Conservation (phyloP, 1,140 invertebrate genomes). For the Cyphomyrmex costatus region DNA sequence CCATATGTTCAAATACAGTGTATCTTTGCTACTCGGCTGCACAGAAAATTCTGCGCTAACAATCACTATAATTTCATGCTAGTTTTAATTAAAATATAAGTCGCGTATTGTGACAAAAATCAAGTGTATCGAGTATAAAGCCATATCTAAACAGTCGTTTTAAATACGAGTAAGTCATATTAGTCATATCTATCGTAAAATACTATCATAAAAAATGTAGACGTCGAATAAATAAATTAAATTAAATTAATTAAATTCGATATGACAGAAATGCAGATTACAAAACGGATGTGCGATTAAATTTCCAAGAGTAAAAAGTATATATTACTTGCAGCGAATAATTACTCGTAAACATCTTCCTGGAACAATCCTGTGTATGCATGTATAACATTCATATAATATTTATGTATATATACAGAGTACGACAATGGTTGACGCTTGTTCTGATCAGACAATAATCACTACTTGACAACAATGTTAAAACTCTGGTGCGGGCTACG, state of each 20-base stretch:
- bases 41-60: neutral
- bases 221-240: constrained; percentile 1
- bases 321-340: neutral
- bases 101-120: neutral
- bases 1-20: neutral
- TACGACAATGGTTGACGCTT: constrained; percentile 49
- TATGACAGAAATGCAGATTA: neutral
- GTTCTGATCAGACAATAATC: constrained; percentile 50
- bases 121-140: neutral
- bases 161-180: constrained; percentile 5
- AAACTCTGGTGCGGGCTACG: constrained; percentile 40
- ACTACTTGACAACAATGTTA: constrained; percentile 57
- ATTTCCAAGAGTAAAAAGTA: neutral
- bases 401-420: constrained; percentile 53
- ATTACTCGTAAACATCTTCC: constrained; percentile 8
- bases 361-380: constrained; percentile 28
- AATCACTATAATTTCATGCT: neutral
- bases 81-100: neutral
- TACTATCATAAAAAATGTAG: too few relatives aligned
- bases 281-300: neutral
- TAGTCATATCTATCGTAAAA: neutral
- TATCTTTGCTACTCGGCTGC: neutral
- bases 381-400: constrained; percentile 39
- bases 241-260: neutral
- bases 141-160: neutral